phyloP scores from a whole-genome alignment of 2,113 vertebrate species.

The Prunella fulvescens region DNA sequence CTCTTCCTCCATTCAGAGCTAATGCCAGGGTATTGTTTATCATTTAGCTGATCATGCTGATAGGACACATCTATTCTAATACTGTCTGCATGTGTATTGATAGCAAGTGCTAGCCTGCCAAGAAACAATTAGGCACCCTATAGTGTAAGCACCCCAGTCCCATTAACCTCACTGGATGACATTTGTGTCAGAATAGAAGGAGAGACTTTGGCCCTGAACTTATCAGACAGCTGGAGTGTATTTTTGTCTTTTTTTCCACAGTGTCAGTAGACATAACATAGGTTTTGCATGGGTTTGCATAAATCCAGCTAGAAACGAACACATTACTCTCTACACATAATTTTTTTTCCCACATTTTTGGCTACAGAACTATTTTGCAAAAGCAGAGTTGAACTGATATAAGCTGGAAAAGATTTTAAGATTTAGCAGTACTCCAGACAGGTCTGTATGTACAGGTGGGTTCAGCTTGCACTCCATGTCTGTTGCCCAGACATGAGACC shows the following conservation, averaged over 20 bases:
- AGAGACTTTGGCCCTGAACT: background rate
- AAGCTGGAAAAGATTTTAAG: background rate
- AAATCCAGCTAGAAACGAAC: background rate
- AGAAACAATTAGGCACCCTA: constrained; percentile 8
- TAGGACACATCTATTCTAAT: constrained; percentile 10
- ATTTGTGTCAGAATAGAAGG: background rate
- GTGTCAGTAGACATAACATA: constrained; percentile 38
- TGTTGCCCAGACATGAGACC: background rate
- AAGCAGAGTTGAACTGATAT: background rate
- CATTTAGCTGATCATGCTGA: constrained; percentile 23
- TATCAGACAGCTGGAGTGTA: background rate
- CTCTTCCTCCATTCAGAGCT: background rate
- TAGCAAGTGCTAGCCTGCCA: constrained; percentile 1
- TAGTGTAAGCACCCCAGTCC: background rate
- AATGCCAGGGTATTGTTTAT: background rate
- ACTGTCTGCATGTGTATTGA: background rate
- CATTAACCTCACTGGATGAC: constrained; percentile 24
- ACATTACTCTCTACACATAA: background rate
- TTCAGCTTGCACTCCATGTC: background rate
- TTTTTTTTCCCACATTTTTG: background rate
- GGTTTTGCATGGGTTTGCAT: background rate
- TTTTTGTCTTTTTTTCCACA: constrained; percentile 35
- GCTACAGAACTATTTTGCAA: background rate
- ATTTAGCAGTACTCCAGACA: background rate
- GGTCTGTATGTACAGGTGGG: background rate